A percentile compares a stretch with the other conserved stretches of the same genome.
Evolutionary conservation across 92 coral and sea anemone species (phyloP).

Genomic region (Paragorgia papillata): DNA sequence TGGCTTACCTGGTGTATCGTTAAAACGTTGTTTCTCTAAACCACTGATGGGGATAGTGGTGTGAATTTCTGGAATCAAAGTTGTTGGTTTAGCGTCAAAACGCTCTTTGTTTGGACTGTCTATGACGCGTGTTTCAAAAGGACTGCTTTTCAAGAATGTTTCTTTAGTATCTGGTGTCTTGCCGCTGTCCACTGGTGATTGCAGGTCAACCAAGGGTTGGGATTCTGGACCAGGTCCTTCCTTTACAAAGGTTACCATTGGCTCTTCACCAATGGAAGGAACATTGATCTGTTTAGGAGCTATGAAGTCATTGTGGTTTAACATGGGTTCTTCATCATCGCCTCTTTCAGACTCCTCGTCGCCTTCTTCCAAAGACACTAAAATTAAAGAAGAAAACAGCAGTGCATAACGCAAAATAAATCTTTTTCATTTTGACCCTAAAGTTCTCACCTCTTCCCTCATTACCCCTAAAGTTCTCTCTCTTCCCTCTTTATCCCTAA

Average conservation of each 20-base stretch:
- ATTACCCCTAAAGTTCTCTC: no score
- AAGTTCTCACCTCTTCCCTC: no score
- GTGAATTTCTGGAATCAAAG: constrained; percentile 27
- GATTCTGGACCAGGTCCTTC: not conserved
- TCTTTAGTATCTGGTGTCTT: not conserved
- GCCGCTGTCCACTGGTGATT: not conserved
- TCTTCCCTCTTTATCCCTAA: no score
- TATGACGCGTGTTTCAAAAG: constrained; percentile 2
- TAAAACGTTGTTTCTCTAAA: not conserved
- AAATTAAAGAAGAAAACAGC: not conserved
- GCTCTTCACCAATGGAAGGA: not conserved
- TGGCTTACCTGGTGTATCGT: not conserved
- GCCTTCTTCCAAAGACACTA: constrained; percentile 26
- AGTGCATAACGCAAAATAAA: no score
- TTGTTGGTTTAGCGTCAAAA: not conserved
- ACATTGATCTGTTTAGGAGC: not conserved
- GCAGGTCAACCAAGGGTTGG: constrained; percentile 3
- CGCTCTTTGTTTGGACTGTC: constrained; percentile 9
- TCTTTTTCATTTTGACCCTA: not conserved
- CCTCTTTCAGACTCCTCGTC: not conserved
- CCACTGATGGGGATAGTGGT: constrained; percentile 9
- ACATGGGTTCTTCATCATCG: constrained; percentile 5
- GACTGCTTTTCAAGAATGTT: constrained; percentile 3
- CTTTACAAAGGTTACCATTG: constrained; percentile 1
- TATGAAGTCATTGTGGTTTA: constrained; percentile 28